phyloP scores from a whole-genome alignment of 2,113 vertebrate genomes.

The Anoplopoma fimbria region DNA sequence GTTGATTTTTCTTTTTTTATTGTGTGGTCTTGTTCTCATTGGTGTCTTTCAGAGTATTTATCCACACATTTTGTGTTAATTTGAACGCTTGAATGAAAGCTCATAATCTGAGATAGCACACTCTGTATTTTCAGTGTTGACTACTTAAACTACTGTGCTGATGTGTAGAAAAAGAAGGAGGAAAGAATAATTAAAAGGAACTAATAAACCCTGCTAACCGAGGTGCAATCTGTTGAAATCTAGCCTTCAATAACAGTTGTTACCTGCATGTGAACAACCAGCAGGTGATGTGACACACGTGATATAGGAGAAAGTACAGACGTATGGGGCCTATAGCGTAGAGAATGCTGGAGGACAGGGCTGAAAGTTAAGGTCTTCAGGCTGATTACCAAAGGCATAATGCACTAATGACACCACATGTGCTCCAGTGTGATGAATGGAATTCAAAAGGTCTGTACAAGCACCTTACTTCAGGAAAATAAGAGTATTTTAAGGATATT shows the following conservation, averaged over 20 bases:
- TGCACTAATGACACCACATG: slow-evolving; percentile 56
- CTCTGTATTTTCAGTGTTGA: neutral
- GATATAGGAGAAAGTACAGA: slow-evolving; percentile 1
- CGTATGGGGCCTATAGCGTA: neutral
- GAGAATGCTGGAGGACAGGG: slow-evolving; percentile 27
- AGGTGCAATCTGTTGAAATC: neutral
- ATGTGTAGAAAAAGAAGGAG: neutral
- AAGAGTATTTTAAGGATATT: neutral
- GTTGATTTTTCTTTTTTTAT: neutral
- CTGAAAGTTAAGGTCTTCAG: slow-evolving; percentile 37
- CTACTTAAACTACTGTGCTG: neutral
- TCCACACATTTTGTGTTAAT: neutral
- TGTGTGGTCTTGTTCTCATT: neutral
- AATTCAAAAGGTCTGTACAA: slow-evolving; percentile 46
- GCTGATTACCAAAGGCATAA: slow-evolving; percentile 50
- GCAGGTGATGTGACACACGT: slow-evolving; percentile 3
- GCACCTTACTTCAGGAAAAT: slow-evolving; percentile 6
- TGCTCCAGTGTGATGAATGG: slow-evolving; percentile 63
- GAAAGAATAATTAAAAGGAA: neutral
- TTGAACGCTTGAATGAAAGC: slow-evolving; percentile 19
- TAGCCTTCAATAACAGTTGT: neutral
- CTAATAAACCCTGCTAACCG: neutral
- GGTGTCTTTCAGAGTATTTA: neutral
- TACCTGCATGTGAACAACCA: neutral
- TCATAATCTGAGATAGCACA: neutral